Evolutionary conservation across 1,140 invertebrate genomes (phyloP).

Genomic region (Drosophila kurseongensis): DNA sequence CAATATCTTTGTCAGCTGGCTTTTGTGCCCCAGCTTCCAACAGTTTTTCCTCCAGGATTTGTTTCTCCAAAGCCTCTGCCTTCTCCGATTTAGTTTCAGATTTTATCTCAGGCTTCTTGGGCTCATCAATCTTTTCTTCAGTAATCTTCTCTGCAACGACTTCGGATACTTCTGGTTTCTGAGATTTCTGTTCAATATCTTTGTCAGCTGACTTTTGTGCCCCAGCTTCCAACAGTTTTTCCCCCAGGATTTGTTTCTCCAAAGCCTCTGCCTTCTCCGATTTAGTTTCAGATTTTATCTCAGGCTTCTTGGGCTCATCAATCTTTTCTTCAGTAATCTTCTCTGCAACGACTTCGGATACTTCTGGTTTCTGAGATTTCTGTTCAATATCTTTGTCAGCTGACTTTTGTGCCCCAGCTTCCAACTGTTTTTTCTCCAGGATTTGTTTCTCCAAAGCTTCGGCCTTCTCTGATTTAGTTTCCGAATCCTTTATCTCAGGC

Average conservation of each 20-base stretch:
- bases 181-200: neutral
- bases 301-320: conserved; percentile 9
- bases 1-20: neutral
- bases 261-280: conserved; percentile 14
- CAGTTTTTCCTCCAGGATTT: neutral
- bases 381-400: conserved; percentile 13
- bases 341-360: conserved; percentile 31
- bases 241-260: conserved; percentile 29
- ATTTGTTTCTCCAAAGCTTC: conserved; percentile 31
- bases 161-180: neutral
- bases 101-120: neutral
- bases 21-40: neutral
- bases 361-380: conserved; percentile 37
- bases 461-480: conserved; percentile 49
- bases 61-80: neutral
- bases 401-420: conserved; percentile 11
- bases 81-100: neutral
- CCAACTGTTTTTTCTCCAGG: conserved; percentile 20
- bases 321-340: conserved; percentile 31
- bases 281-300: conserved; percentile 17
- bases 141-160: neutral
- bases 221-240: neutral
- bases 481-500: conserved; percentile 9
- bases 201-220: neutral
- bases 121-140: neutral